phyloP scores from a whole-genome alignment of 2,113 vertebrate species.

The Pholis gunnellus region DNA sequence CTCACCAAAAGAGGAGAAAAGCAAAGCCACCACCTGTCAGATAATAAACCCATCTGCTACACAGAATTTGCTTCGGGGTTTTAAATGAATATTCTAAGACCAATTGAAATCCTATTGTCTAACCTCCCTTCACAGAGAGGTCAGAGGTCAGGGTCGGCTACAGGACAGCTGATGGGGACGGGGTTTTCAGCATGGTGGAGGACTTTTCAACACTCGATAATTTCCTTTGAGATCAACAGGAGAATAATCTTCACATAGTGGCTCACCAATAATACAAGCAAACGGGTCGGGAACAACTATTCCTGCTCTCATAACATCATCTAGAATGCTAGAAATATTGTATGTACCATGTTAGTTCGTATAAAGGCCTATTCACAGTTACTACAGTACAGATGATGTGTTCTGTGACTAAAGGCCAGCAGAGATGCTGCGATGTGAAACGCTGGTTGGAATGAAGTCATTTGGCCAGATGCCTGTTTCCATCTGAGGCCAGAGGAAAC shows the following conservation, averaged over 20 bases:
- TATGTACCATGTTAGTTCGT: background rate
- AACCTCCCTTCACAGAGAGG: background rate
- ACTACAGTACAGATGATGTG: constrained; percentile 57
- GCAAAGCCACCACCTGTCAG: background rate
- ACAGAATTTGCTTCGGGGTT: background rate
- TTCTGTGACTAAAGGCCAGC: constrained; percentile 66
- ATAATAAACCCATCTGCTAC: background rate
- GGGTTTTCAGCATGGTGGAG: background rate
- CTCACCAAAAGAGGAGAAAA: background rate
- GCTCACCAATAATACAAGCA: background rate
- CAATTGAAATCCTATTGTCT: background rate
- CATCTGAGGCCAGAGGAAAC: constrained; percentile 79
- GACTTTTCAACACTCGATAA: background rate
- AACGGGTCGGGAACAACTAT: background rate
- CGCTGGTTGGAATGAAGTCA: constrained; percentile 82
- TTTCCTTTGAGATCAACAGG: background rate
- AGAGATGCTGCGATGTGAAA: constrained; percentile 74
- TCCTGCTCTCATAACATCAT: background rate
- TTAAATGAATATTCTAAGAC: background rate
- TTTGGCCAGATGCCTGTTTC: constrained; percentile 87
- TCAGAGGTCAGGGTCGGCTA: background rate
- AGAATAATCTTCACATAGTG: background rate
- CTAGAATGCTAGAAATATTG: background rate
- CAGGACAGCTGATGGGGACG: background rate
- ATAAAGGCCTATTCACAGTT: constrained; percentile 43